Evolutionary conservation across 1,140 invertebrate species (phyloP).

Genomic region (Dinothrombium tinctorium): DNA sequence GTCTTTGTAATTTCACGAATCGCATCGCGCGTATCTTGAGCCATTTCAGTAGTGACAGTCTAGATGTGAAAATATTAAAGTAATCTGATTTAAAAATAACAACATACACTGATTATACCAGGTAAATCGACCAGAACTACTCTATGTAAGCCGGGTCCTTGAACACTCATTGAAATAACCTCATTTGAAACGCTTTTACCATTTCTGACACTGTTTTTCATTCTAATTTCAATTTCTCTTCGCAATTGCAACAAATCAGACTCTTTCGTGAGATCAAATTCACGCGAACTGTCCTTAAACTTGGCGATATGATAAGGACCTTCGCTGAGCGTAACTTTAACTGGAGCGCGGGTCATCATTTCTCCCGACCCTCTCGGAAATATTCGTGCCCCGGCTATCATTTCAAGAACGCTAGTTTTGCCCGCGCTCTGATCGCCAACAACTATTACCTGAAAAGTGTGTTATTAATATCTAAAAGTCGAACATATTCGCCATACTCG

Average conservation of each 20-base stretch:
- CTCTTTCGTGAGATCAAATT: slow-evolving; percentile 93
- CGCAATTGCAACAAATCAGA: slow-evolving; percentile 65
- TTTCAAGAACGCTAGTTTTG: slow-evolving; percentile 94
- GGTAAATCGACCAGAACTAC: slow-evolving; percentile 98
- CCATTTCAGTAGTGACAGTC: slow-evolving; percentile 91
- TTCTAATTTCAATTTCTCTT: slow-evolving; percentile 41
- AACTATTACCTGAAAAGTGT: slow-evolving; percentile 50
- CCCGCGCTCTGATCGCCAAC: slow-evolving; percentile 98
- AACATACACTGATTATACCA: slow-evolving; percentile 74
- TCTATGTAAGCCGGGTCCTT: slow-evolving; percentile 80
- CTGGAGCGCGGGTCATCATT: slow-evolving; percentile 70
- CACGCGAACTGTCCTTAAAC: slow-evolving; percentile 70
- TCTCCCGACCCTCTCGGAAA: slow-evolving; percentile 58
- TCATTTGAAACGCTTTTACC: slow-evolving; percentile 87
- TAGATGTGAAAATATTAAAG: slow-evolving; percentile 20
- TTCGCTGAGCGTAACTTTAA: slow-evolving; percentile 86
- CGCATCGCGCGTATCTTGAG: slow-evolving; percentile 70
- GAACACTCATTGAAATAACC: slow-evolving; percentile 87
- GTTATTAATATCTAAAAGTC: slow-evolving; percentile 1
- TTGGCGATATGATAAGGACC: slow-evolving; percentile 96
- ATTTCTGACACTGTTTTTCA: slow-evolving; percentile 63
- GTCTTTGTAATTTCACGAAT: slow-evolving; percentile 67
- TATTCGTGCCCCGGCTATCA: slow-evolving; percentile 91
- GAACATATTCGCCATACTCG: slow-evolving; percentile 68
- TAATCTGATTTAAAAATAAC: background rate